Evolutionary conservation across 2,888 invertebrate genomes (phyloP), one percentile per base, ranked within the genome.

Genomic region (Drosophila fungiperda): DNA sequence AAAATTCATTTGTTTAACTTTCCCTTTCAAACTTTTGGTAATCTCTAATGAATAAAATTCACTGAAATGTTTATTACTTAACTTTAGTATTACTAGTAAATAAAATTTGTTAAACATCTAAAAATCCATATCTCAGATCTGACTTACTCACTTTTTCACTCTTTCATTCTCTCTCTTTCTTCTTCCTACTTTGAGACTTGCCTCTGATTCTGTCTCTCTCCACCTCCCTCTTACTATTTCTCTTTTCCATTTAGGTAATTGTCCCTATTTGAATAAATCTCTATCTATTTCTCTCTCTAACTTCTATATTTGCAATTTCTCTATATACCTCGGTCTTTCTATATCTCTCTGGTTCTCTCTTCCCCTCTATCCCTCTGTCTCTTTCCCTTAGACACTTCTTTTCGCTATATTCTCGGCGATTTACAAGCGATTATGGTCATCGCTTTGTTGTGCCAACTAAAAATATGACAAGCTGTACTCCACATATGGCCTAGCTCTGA

Each of bases 371-470:
- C 20, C 26, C 17, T 40, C 3, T 40, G 1, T 32, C n/a, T 3
- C 17, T 9, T 0, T 54, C n/a, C 12, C 17, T 15, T 6, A 45
- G 45, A 36, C 40, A 1, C n/a, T 20, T 40, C 9, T 11, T 49
- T 15, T 17, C 20, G 3, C 3, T 20, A 8, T 12, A 17, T n/a
- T 60, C 71, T n/a, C 36, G n/a, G 20, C 53, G 63, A 63, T 79
- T 76, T 73, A 63, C 79, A 85, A 79, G 73, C 81, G 65, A 65
- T 84, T 87, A 73, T 84, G 84, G 84, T 54, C 61, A 80, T 52
- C 48, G 73, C 87, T 85, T 84, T 84, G 87, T 87, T 85, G 61
- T 85, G 85, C 86, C 83, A 85, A 79, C 74, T 73, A 38, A 55
- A 78, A 85, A 85, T 85, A 87, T 87, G 84, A 85, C 84, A 87